These are phyloP conservation scores for Tachysurus vachellii DNA, from an alignment of 2,113 vertebrate species.

Conservation along the genomic window DNA sequence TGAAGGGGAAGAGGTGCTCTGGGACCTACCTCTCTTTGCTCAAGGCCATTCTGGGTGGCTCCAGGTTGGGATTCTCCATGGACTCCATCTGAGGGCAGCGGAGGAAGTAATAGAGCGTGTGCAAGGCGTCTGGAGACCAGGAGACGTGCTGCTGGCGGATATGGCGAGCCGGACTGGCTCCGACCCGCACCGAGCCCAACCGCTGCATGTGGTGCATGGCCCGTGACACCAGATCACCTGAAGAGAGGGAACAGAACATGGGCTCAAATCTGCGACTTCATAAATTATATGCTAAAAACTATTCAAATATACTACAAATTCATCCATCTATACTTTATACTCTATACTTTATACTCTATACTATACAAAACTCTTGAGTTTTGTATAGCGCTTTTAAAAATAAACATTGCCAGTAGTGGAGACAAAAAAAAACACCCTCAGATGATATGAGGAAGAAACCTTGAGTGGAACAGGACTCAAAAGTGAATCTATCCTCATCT, in stretches of 20 bases:
- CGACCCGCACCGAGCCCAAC: slow-evolving; percentile 80
- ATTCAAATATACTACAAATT: not conserved
- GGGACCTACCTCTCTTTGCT: slow-evolving; percentile 89
- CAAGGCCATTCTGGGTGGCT: slow-evolving; percentile 93
- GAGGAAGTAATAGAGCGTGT: slow-evolving; percentile 98
- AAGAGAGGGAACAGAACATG: not conserved
- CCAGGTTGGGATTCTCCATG: slow-evolving; percentile 98
- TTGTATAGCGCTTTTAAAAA: no score
- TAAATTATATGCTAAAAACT: not conserved
- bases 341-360: not conserved
- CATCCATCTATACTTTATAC: not conserved
- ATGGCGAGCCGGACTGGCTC: slow-evolving; percentile 87
- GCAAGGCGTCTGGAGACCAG: slow-evolving; percentile 95
- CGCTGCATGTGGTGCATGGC: slow-evolving; percentile 99
- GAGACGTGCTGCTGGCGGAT: slow-evolving; percentile 86
- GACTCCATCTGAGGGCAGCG: slow-evolving; percentile 98
- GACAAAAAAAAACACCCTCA: no score
- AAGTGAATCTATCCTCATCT: no score
- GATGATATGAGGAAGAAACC: no score
- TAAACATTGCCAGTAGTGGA: no score
- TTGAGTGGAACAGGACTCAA: no score
- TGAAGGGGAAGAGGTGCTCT: slow-evolving; percentile 20
- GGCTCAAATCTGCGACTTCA: not conserved
- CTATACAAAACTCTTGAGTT: no score
- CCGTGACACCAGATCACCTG: slow-evolving; percentile 94